phyloP scores from a whole-genome alignment of 1,140 invertebrate species.

The Hetaerina americana region DNA sequence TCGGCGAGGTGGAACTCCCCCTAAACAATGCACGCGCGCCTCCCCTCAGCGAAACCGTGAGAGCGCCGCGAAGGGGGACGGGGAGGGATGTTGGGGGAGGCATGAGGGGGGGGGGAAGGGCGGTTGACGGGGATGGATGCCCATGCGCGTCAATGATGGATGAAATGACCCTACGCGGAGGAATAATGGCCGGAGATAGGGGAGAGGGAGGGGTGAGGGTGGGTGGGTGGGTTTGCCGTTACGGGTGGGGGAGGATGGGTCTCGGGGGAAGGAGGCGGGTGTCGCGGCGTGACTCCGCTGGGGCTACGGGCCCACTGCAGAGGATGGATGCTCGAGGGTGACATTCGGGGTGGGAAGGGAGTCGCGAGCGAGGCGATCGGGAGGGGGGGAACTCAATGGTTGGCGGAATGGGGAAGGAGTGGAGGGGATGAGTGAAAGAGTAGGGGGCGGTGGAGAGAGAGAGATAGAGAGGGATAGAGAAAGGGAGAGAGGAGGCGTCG shows the following conservation, averaged over 20 bases:
- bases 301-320: too few species aligned
- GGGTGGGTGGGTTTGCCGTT: background rate
- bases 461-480: background rate
- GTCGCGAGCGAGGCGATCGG: too few species aligned
- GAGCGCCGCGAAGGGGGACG: background rate
- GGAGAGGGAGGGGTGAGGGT: background rate
- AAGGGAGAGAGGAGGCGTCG: background rate
- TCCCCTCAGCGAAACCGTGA: too few species aligned
- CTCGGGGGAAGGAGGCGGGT: background rate
- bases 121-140: background rate
- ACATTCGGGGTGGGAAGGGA: too few species aligned
- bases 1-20: too few species aligned
- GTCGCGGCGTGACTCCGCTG: background rate
- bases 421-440: background rate
- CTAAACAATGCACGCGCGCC: too few species aligned
- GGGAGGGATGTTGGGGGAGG: background rate
- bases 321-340: too few species aligned
- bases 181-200: background rate
- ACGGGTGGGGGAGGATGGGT: background rate
- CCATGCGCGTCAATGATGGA: background rate
- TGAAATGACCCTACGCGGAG: background rate
- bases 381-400: too few species aligned
- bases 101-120: background rate
- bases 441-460: background rate
- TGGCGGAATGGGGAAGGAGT: background rate